Evolutionary conservation across 2,113 vertebrate genomes (phyloP), one percentile per base, ranked within the genome.

Genomic region (Triplophysa rosa): DNA sequence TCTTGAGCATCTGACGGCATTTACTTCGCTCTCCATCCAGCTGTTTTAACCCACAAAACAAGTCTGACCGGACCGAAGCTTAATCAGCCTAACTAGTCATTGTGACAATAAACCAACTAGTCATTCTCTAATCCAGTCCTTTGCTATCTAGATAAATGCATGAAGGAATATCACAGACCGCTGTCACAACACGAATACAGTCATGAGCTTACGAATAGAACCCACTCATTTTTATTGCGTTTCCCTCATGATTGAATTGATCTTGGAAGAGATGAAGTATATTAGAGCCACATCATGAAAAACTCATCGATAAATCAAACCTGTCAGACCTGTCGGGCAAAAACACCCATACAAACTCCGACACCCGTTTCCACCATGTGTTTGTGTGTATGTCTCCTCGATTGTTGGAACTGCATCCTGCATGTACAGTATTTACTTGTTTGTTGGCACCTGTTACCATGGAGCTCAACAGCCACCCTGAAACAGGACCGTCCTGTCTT

Each of bases 261-360:
- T 88, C 67, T 76, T 81, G 67, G 85, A 78, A 62, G 64, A 24
- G 11, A 45, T 13, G 11, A 72, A 73, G 74, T 78, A 78, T 73
- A 78, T 52, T 58, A 79, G 65, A 77, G 76, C 74, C 47, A 33
- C 49, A 71, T 42, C 69, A 54, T 70, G 52, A 63, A 74, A 62
- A 66, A 37, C 77, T 37, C 42, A 42, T 47, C 72, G 62, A 82
- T 84, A 80, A 82, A 85, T 88, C 70, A 83, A 69, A 74, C 63
- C 67, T 77, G 80, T 33, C 86, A 86, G 76, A 78, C 47, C 67
- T 49, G 71, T 59, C 24, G 21, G 49, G 14, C 74, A 17, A 81
- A 83, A 81, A 67, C 40, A 77, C 79, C 67, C 12, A 23, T 23
- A n/a, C 10, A 21, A 26, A 47, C 77, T 40, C 33, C 58, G 26